phyloP scores from a whole-genome alignment of 2,888 invertebrate genomes.

The Chouioia cunea region DNA sequence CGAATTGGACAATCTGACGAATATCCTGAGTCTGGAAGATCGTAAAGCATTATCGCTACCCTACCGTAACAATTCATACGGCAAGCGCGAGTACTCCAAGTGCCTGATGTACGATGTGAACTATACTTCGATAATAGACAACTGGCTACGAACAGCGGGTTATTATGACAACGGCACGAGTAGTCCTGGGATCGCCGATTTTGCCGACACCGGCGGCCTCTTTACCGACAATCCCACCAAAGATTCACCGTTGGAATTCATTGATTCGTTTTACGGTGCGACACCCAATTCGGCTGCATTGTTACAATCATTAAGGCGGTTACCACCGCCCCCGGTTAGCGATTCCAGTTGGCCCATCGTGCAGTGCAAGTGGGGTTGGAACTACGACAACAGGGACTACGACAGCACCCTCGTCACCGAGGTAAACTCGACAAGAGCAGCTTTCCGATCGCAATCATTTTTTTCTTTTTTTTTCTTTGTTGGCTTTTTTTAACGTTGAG shows the following conservation, averaged over 20 bases:
- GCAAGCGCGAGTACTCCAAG: constrained; percentile 67
- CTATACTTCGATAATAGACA: constrained; percentile 64
- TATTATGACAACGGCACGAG: constrained; percentile 38
- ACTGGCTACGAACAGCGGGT: constrained; percentile 57
- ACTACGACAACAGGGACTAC: constrained; percentile 74
- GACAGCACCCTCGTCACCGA: constrained; percentile 76
- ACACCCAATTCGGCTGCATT: constrained; percentile 50
- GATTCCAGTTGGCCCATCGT: constrained; percentile 67
- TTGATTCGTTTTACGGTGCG: constrained; percentile 27
- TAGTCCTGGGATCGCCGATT: constrained; percentile 1
- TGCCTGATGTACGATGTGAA: constrained; percentile 73
- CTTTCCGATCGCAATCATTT: constrained; percentile 41
- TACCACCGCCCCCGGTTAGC: constrained; percentile 61
- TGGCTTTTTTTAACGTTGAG: not conserved
- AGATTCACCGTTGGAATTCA: constrained; percentile 13
- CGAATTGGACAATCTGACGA: constrained; percentile 68
- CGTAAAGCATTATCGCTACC: constrained; percentile 73
- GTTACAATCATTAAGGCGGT: constrained; percentile 50
- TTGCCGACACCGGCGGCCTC: constrained; percentile 33
- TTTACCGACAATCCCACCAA: not conserved
- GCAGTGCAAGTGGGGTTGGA: constrained; percentile 74
- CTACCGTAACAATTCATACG: constrained; percentile 64
- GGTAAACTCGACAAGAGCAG: constrained; percentile 67
- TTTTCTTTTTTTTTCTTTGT: not conserved
- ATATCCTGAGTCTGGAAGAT: constrained; percentile 69